phyloP scores from a whole-genome alignment of 2,888 invertebrate genomes.

The Emmelina monodactyla region DNA sequence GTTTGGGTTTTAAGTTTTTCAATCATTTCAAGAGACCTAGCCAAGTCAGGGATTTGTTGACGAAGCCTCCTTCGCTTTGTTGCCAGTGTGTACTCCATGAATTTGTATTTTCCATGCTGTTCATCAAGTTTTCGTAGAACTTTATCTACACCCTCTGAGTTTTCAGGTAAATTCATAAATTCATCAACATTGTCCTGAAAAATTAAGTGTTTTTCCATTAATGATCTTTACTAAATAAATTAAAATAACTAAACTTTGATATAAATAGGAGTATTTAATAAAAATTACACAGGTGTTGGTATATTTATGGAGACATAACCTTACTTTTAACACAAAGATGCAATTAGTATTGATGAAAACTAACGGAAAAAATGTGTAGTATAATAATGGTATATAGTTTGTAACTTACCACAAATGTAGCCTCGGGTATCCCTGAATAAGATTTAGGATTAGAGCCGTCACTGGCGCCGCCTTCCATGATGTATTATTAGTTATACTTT shows the following conservation, averaged over 20 bases:
- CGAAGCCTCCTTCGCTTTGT: constrained; percentile 87
- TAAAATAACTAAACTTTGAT: background rate
- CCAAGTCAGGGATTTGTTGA: constrained; percentile 93
- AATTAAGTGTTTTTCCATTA: no score
- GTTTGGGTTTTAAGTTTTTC: constrained; percentile 84
- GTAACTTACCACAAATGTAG: constrained; percentile 83
- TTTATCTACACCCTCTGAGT: constrained; percentile 82
- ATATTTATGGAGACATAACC: background rate
- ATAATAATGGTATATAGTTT: background rate
- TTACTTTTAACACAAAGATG: background rate
- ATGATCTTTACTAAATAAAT: no score
- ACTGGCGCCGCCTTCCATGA: constrained; percentile 52
- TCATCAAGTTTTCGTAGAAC: constrained; percentile 89
- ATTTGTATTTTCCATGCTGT: constrained; percentile 95
- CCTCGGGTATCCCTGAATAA: constrained; percentile 87
- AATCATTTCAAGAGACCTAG: constrained; percentile 90
- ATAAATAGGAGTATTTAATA: background rate
- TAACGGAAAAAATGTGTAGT: background rate
- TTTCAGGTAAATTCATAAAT: constrained; percentile 86
- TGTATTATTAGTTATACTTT: constrained; percentile 9
- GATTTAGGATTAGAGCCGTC: constrained; percentile 58
- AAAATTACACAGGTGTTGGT: background rate
- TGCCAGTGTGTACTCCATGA: constrained; percentile 92
- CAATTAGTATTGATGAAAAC: background rate
- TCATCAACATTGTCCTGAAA: constrained; percentile 93